A percentile compares a stretch with the other conserved stretches of the same genome.
phyloP scores from a whole-genome alignment of 2,797 vertebrate genomes.

The Pseudotriccus pelzelni region DNA sequence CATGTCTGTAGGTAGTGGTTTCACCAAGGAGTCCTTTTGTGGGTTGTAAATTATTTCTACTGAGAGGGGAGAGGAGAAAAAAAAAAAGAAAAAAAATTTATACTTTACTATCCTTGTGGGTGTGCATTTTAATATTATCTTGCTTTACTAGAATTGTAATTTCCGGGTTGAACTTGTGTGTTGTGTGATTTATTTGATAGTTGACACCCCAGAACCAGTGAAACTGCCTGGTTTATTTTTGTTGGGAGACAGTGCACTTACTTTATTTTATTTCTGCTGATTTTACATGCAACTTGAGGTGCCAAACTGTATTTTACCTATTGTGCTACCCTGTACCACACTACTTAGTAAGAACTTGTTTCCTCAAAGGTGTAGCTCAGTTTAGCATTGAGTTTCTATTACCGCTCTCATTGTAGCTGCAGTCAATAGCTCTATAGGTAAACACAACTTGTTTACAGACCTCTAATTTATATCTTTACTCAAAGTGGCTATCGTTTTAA shows the following conservation, averaged over 20 bases:
- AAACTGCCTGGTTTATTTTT: constrained; percentile 63
- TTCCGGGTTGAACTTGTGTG: constrained; percentile 71
- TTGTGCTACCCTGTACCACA: constrained; percentile 69
- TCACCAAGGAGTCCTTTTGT: constrained; percentile 78
- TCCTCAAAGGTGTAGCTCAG: constrained; percentile 75
- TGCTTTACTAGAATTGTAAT: constrained; percentile 76
- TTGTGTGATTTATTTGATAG: constrained; percentile 72
- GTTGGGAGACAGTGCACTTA: constrained; percentile 69
- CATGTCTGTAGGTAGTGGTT: constrained; percentile 77
- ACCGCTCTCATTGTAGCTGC: constrained; percentile 76
- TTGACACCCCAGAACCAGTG: constrained; percentile 67
- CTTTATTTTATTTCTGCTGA: constrained; percentile 67
- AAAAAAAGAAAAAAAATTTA: constrained; percentile 59
- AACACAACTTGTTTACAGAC: constrained; percentile 76
- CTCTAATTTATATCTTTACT: constrained; percentile 80
- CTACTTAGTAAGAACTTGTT: constrained; percentile 73
- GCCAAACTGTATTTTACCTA: constrained; percentile 77
- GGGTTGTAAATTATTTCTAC: constrained; percentile 79
- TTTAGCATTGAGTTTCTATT: constrained; percentile 73
- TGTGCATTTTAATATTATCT: constrained; percentile 77
- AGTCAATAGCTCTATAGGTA: constrained; percentile 74
- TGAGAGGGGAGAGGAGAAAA: constrained; percentile 50
- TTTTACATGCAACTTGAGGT: constrained; percentile 74
- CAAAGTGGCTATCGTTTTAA: constrained; percentile 79
- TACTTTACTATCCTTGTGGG: constrained; percentile 77